phyloP scores from a whole-genome alignment of 2,797 vertebrate species.

The Squalus acanthias region DNA sequence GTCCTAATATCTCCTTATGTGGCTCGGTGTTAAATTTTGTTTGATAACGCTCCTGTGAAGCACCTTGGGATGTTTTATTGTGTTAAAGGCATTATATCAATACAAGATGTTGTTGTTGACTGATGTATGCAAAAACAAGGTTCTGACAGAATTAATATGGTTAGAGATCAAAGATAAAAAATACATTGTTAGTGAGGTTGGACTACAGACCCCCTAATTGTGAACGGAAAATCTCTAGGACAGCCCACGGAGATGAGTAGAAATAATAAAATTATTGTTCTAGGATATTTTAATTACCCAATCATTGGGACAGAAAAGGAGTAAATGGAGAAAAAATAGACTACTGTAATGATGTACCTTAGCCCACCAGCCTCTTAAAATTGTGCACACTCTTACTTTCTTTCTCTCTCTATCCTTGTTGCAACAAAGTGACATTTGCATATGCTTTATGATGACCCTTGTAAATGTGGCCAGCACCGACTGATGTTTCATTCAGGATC shows the following conservation, averaged over 20 bases:
- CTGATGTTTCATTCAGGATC: neutral
- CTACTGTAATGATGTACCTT: neutral
- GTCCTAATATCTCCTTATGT: too few species aligned
- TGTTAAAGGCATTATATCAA: neutral
- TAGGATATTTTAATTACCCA: neutral
- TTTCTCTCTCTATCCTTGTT: neutral
- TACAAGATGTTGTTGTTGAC: neutral
- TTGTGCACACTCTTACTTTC: neutral
- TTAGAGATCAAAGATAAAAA: neutral
- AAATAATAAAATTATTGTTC: neutral
- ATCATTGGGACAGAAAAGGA: neutral
- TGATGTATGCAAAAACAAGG: neutral
- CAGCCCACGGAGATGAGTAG: neutral
- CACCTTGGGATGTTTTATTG: neutral
- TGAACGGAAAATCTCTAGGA: neutral
- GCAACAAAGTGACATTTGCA: neutral
- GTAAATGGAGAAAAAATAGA: neutral
- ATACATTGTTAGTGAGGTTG: neutral
- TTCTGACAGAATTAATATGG: neutral
- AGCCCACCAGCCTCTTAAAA: neutral
- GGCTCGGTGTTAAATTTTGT: too few species aligned
- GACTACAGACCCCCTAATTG: neutral
- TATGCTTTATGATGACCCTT: conserved; percentile 4
- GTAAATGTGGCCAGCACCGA: neutral
- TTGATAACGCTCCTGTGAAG: neutral